Conservation (phyloP, 92 coral and sea anemone genomes). For the Epizoanthus rinbou region DNA sequence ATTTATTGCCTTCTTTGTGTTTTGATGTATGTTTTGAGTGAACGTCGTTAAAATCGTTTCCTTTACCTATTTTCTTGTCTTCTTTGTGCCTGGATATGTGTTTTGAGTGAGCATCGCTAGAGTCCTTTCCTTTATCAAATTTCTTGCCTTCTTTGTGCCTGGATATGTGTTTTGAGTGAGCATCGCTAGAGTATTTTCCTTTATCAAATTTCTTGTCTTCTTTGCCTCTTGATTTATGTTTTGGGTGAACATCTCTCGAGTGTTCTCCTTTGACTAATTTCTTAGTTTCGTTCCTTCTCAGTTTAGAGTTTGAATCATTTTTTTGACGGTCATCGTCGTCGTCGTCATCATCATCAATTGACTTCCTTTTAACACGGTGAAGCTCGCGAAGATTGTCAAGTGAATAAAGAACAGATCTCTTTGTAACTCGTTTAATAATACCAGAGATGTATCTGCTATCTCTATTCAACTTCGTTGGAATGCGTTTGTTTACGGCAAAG, state of each 20-base stretch:
- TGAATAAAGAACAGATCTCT: conserved; percentile 20
- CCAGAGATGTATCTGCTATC: not conserved
- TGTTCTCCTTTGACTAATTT: too few relatives aligned
- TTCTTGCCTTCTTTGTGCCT: not conserved
- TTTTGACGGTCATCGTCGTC: not conserved
- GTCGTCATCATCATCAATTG: not conserved
- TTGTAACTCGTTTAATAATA: not conserved
- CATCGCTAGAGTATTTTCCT: not conserved
- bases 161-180: not conserved
- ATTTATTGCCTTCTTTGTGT: not conserved
- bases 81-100: not conserved
- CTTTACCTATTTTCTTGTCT: not conserved
- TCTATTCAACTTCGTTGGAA: not conserved
- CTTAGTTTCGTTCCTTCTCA: not conserved
- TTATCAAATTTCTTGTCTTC: not conserved
- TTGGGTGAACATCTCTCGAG: not conserved
- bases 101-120: not conserved
- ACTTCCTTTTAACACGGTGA: conserved; percentile 36
- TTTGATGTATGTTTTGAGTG: not conserved
- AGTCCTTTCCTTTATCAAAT: too few relatives aligned
- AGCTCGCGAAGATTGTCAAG: conserved; percentile 20
- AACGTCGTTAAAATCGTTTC: not conserved
- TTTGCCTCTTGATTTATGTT: not conserved
- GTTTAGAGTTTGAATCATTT: not conserved
- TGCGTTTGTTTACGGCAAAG: not conserved